A percentile compares a stretch with the other conserved stretches of the same genome.
Conservation (phyloP, 2,113 vertebrate genomes). For the Ochotona curzoniae region DNA sequence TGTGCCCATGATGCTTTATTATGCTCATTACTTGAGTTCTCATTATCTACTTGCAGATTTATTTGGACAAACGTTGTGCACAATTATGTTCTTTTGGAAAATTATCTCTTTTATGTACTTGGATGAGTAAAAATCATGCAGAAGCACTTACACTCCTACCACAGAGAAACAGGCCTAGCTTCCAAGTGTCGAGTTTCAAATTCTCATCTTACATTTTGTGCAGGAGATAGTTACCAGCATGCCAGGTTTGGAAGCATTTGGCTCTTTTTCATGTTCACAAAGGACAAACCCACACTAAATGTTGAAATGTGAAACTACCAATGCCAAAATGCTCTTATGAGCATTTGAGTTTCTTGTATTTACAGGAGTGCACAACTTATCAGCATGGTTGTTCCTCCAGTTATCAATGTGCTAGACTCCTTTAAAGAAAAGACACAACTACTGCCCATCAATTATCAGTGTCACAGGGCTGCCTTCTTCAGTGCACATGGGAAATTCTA, state of each 20-base stretch:
- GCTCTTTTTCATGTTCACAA: background rate
- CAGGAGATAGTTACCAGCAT: slow-evolving; percentile 61
- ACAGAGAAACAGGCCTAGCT: slow-evolving; percentile 71
- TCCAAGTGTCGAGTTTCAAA: slow-evolving; percentile 75
- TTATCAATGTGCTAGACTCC: no score
- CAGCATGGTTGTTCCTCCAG: background rate
- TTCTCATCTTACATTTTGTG: slow-evolving; percentile 66
- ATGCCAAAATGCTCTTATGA: slow-evolving; percentile 8
- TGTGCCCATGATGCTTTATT: slow-evolving; percentile 82
- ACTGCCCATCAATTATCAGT: background rate
- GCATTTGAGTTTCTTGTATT: slow-evolving; percentile 41
- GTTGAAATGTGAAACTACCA: slow-evolving; percentile 17
- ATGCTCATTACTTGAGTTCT: slow-evolving; percentile 83
- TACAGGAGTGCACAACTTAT: slow-evolving; percentile 1
- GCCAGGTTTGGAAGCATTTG: background rate
- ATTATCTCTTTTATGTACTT: slow-evolving; percentile 83
- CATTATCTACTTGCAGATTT: slow-evolving; percentile 86
- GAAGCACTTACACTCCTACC: slow-evolving; percentile 72
- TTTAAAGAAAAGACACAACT: no score
- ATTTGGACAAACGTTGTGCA: slow-evolving; percentile 83
- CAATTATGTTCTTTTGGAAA: slow-evolving; percentile 86
- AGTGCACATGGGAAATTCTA: background rate
- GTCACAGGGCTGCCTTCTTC: background rate
- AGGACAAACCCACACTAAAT: slow-evolving; percentile 27
- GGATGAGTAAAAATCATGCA: slow-evolving; percentile 80